Evolutionary conservation across 2,888 invertebrate genomes (phyloP).

Genomic region (Hirtodrosophila cameraria): DNA sequence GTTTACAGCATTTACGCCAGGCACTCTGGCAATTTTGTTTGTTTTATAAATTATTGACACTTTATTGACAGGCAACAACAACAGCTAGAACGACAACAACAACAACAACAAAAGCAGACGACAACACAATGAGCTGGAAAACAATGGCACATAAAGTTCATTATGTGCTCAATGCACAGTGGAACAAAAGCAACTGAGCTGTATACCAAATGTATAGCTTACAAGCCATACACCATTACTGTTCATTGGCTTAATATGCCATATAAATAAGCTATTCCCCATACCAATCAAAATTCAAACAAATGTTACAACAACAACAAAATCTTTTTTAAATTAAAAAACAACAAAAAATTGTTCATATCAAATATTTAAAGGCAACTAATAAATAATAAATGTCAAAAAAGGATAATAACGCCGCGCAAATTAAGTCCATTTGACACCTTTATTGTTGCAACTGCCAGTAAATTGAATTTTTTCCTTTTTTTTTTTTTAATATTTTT

Average conservation of each 20-base stretch:
- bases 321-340: constrained; percentile 28
- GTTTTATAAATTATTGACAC: constrained; percentile 80
- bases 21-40: constrained; percentile 64
- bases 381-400: constrained; percentile 68
- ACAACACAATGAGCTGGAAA: constrained; percentile 50
- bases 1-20: constrained; percentile 63
- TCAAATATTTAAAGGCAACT: constrained; percentile 66
- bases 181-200: constrained; percentile 41
- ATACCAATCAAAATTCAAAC: no score
- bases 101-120: constrained; percentile 6
- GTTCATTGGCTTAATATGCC: constrained; percentile 39
- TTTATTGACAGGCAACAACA: constrained; percentile 69
- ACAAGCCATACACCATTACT: not conserved
- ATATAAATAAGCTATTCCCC: constrained; percentile 15
- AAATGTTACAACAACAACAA: constrained; percentile 31
- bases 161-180: constrained; percentile 65
- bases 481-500: constrained; percentile 21
- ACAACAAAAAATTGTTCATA: constrained; percentile 37
- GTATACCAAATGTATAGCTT: constrained; percentile 23
- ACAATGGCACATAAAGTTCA: constrained; percentile 64
- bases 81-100: constrained; percentile 14
- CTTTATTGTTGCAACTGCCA: constrained; percentile 52
- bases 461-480: constrained; percentile 50
- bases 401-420: constrained; percentile 32
- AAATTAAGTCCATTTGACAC: constrained; percentile 75